Percentiles rank a stretch among this genome's conserved stretches.
These are phyloP conservation scores for Apocrypta bakeri DNA, from an alignment of 1,140 invertebrate genomes.

Conservation along the genomic window DNA sequence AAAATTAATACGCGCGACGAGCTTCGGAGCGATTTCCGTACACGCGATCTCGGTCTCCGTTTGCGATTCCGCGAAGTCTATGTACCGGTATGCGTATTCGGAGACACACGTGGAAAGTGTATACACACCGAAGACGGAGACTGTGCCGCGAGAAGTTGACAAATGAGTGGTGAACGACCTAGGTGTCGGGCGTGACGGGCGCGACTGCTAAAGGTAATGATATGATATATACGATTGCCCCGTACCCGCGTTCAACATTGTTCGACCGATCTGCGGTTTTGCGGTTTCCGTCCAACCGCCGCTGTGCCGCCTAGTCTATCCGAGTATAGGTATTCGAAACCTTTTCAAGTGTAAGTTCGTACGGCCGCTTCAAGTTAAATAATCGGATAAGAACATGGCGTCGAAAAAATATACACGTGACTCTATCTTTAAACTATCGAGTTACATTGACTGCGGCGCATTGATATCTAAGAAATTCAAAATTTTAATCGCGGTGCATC, in stretches of 20 bases:
- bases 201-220: constrained; percentile 71
- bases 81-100: not conserved
- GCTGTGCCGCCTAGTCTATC: not conserved
- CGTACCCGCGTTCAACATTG: constrained; percentile 57
- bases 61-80: not conserved
- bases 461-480: too few species aligned
- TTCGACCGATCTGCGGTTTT: constrained; percentile 72
- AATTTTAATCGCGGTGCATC: too few species aligned
- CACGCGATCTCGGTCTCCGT: constrained; percentile 13
- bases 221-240: constrained; percentile 71
- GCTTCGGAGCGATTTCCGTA: not conserved
- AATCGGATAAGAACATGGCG: too few species aligned
- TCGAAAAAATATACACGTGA: too few species aligned
- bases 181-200: constrained; percentile 64
- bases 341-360: not conserved
- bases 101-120: not conserved
- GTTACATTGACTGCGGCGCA: too few species aligned
- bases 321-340: not conserved
- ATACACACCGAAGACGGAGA: constrained; percentile 33
- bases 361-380: too few species aligned
- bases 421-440: too few species aligned
- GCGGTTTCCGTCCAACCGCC: constrained; percentile 67
- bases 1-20: constrained; percentile 22
- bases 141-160: constrained; percentile 60
- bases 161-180: constrained; percentile 70